phyloP scores from a whole-genome alignment of 2,888 invertebrate species.

The Drosophila merina region DNA sequence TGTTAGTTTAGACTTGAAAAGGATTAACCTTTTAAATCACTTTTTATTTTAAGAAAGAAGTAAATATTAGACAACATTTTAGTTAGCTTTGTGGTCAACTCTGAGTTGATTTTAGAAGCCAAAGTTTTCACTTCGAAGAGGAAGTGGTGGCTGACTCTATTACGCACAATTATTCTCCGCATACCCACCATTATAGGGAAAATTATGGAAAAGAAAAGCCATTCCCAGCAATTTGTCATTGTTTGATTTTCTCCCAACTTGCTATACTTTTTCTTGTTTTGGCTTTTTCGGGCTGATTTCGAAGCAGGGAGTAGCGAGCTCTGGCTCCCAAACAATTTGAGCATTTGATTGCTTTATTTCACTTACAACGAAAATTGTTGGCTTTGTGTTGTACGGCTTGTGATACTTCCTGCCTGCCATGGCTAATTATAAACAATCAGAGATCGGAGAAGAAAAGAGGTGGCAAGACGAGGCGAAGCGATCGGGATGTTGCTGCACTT shows the following conservation, averaged over 20 bases:
- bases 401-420: conserved; percentile 53
- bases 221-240: conserved; percentile 47
- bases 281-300: neutral
- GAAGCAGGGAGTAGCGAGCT: conserved; percentile 5
- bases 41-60: too few relatives aligned
- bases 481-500: conserved; percentile 32
- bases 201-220: conserved; percentile 38
- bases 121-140: conserved; percentile 27
- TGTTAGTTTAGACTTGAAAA: neutral
- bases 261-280: conserved; percentile 18
- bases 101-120: neutral
- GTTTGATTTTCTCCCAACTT: conserved; percentile 41
- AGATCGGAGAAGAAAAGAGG: conserved; percentile 31
- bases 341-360: conserved; percentile 55
- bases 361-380: conserved; percentile 41
- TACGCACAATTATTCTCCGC: conserved; percentile 40
- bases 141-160: conserved; percentile 25
- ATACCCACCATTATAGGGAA: conserved; percentile 38
- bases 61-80: neutral
- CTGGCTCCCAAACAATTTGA: conserved; percentile 40
- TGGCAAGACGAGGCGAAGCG: too few relatives aligned
- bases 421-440: conserved; percentile 66
- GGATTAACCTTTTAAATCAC: neutral
- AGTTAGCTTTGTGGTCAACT: neutral
- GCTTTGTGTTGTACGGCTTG: conserved; percentile 27